phyloP scores from a whole-genome alignment of 2,888 invertebrate genomes.

The Clunio marinus region DNA sequence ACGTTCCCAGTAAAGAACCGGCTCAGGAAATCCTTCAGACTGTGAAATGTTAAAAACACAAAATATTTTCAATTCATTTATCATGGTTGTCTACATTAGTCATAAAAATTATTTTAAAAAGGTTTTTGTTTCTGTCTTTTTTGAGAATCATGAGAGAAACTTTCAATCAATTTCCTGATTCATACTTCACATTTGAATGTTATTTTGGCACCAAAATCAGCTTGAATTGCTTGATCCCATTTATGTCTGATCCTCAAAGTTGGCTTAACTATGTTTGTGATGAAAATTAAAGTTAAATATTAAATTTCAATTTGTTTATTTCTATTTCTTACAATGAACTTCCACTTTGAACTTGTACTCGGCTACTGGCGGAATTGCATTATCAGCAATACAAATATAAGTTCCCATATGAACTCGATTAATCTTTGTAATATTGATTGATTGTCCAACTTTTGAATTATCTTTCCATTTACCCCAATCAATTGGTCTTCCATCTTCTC shows the following conservation, averaged over 20 bases:
- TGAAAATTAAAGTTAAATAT: conserved; percentile 42
- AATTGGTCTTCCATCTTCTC: conserved; percentile 61
- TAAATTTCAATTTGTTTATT: neutral
- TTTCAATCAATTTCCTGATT: conserved; percentile 22
- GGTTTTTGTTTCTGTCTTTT: too few relatives aligned
- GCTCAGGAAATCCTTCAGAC: conserved; percentile 84
- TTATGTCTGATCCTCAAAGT: neutral
- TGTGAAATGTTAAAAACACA: conserved; percentile 44
- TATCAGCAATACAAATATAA: conserved; percentile 71
- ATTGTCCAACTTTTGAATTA: neutral
- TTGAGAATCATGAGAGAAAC: neutral
- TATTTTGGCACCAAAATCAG: conserved; percentile 64
- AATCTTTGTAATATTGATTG: conserved; percentile 69
- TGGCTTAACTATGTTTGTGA: conserved; percentile 51
- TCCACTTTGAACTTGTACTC: conserved; percentile 76
- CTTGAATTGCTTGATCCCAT: conserved; percentile 66
- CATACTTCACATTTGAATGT: conserved; percentile 71
- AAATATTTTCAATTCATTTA: neutral
- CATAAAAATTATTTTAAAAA: too few relatives aligned
- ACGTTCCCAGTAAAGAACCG: conserved; percentile 80
- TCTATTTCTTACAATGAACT: conserved; percentile 77
- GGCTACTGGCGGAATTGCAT: conserved; percentile 79
- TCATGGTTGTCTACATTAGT: too few relatives aligned
- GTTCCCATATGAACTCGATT: conserved; percentile 68
- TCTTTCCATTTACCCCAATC: conserved; percentile 60